Conservation (phyloP, 2,113 vertebrate genomes). For the Acrocephalus arundinaceus region DNA sequence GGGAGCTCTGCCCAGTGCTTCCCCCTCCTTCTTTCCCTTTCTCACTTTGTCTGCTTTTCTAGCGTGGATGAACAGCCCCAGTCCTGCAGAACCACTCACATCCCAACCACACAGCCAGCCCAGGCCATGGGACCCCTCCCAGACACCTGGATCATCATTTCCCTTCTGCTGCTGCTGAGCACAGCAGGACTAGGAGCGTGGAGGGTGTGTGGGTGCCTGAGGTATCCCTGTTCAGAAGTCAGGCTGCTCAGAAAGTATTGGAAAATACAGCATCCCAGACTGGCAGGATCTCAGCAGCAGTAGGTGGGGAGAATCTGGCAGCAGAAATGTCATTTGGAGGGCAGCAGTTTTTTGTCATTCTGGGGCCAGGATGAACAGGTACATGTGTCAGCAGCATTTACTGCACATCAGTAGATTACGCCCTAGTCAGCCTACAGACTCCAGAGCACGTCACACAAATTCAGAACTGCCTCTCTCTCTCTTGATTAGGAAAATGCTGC, state of each 20-base stretch:
- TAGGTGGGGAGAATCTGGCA: background rate
- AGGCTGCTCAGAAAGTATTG: background rate
- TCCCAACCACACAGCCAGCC: background rate
- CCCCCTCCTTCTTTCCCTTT: background rate
- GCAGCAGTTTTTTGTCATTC: background rate
- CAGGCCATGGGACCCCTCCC: background rate
- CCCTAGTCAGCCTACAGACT: fast-evolving
- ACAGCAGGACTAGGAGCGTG: background rate
- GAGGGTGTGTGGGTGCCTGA: background rate
- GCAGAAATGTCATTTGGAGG: background rate
- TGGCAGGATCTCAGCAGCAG: background rate
- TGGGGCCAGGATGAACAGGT: background rate
- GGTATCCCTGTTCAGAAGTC: background rate
- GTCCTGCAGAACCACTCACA: background rate
- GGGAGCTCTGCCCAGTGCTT: background rate
- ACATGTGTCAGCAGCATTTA: background rate
- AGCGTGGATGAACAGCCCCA: fast-evolving
- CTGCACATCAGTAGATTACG: background rate
- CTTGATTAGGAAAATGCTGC: background rate
- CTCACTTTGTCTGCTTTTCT: background rate
- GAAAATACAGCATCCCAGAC: background rate
- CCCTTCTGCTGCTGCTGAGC: background rate
- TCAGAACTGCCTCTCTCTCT: background rate
- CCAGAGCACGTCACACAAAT: background rate
- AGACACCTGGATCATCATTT: background rate